Evolutionary conservation across 2,888 invertebrate species (phyloP).

Genomic region (Rhamphomyia laevipes): DNA sequence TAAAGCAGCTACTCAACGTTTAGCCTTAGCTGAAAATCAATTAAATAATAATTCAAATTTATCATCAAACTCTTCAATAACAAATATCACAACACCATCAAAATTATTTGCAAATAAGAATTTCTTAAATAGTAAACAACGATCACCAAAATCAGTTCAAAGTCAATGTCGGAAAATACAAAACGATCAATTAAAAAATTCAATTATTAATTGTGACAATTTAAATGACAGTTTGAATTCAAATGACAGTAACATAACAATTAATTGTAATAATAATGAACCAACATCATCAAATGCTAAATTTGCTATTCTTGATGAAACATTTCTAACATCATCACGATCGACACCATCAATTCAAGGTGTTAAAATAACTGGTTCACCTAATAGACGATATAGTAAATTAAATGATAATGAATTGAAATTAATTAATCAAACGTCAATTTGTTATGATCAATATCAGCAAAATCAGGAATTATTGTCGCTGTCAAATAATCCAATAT

Average conservation of each 20-base stretch:
- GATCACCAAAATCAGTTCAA: constrained; percentile 5
- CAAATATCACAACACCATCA: too few relatives aligned
- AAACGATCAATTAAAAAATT: not conserved
- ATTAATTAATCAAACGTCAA: too few relatives aligned
- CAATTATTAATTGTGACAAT: constrained; percentile 10
- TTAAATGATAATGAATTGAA: not conserved
- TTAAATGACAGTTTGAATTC: constrained; percentile 6
- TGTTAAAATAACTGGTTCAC: not conserved
- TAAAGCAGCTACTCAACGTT: constrained; percentile 6
- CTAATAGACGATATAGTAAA: not conserved
- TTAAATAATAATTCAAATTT: too few relatives aligned
- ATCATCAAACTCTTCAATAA: too few relatives aligned
- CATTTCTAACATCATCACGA: constrained; percentile 26
- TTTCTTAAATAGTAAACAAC: too few relatives aligned
- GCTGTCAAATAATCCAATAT: not conserved
- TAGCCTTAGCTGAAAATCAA: too few relatives aligned
- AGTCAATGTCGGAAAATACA: not conserved
- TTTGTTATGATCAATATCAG: not conserved
- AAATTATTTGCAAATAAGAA: too few relatives aligned
- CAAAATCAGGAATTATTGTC: not conserved
- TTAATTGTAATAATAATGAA: constrained; percentile 4
- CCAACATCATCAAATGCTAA: constrained; percentile 15
- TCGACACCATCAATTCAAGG: not conserved
- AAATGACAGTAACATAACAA: constrained; percentile 12
- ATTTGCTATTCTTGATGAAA: constrained; percentile 25